phyloP scores from a whole-genome alignment of 2,888 invertebrate genomes.

The Emmelina monodactyla region DNA sequence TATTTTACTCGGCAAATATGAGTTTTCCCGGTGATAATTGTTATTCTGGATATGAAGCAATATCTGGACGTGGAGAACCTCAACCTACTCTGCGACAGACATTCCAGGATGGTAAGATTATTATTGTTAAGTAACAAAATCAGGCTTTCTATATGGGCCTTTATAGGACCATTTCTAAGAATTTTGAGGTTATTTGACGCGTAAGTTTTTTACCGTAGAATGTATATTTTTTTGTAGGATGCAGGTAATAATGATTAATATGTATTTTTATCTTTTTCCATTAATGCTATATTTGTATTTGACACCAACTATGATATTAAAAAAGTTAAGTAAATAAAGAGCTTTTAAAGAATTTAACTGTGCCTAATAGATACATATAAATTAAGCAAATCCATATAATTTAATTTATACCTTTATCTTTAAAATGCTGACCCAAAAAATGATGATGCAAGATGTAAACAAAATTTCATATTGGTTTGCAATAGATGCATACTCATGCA shows the following conservation, averaged over 20 bases:
- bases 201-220: background rate
- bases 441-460: too few species aligned
- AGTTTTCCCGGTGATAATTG: background rate
- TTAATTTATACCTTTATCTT: too few species aligned
- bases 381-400: too few species aligned
- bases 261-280: background rate
- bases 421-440: too few species aligned
- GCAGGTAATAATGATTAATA: background rate
- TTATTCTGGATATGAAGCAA: background rate
- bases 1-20: constrained; percentile 1
- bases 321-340: too few species aligned
- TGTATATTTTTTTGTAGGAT: background rate
- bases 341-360: too few species aligned
- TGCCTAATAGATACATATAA: too few species aligned
- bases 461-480: too few species aligned
- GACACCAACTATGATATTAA: too few species aligned
- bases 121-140: background rate
- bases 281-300: background rate
- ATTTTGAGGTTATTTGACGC: background rate
- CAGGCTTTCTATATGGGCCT: background rate
- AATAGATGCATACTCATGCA: background rate
- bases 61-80: background rate
- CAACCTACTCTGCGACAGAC: background rate
- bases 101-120: background rate
- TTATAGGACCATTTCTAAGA: too few species aligned